Evolutionary conservation across 2,888 invertebrate species (phyloP).

Genomic region (Reticulitermes lucifugus): DNA sequence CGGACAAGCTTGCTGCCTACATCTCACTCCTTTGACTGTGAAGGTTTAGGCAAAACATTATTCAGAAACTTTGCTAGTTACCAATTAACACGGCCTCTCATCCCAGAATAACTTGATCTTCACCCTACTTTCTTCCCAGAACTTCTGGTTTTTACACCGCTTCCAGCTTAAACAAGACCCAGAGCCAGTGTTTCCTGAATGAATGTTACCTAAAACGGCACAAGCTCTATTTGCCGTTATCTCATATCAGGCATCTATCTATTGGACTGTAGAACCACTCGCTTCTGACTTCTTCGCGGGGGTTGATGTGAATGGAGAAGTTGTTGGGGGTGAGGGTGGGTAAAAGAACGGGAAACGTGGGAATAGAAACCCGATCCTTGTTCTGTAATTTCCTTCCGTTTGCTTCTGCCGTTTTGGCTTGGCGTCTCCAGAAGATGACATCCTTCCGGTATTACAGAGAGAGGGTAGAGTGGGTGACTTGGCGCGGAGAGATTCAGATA

Average conservation of each 20-base stretch:
- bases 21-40: no score
- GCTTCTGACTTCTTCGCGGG: constrained; percentile 29
- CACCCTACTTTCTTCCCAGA: no score
- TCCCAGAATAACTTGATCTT: no score
- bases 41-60: no score
- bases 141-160: no score
- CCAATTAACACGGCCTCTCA: no score
- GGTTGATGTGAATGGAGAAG: constrained; percentile 27
- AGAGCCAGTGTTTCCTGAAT: constrained; percentile 23
- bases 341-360: constrained; percentile 31
- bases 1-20: no score
- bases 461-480: background rate
- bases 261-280: constrained; percentile 7
- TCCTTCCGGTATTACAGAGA: constrained; percentile 25
- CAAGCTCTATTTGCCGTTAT: constrained; percentile 23
- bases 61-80: no score
- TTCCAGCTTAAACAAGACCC: background rate
- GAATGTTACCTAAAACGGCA: background rate
- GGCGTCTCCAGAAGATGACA: constrained; percentile 41
- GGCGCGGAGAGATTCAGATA: background rate
- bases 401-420: constrained; percentile 11
- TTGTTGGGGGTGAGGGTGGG: constrained; percentile 3
- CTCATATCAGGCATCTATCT: constrained; percentile 41
- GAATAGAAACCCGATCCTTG: constrained; percentile 32
- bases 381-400: constrained; percentile 43